phyloP scores from a whole-genome alignment of 1,140 invertebrate species.

The Drosophila lacteicornis region DNA sequence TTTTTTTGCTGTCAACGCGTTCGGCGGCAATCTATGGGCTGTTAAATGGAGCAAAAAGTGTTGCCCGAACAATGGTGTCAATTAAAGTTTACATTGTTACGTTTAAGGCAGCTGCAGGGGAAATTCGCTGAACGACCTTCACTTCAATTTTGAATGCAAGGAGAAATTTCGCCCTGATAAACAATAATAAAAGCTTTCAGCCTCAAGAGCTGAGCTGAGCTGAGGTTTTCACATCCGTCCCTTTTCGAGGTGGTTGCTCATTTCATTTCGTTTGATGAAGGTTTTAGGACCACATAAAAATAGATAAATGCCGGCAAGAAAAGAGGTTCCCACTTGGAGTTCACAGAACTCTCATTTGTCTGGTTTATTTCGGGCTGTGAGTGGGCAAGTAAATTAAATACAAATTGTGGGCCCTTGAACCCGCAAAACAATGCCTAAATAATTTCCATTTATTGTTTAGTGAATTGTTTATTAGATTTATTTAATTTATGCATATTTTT shows the following conservation, averaged over 20 bases:
- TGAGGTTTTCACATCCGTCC: constrained; percentile 33
- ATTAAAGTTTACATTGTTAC: constrained; percentile 83
- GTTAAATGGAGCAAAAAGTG: constrained; percentile 83
- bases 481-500: constrained; percentile 37
- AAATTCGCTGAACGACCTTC: constrained; percentile 52
- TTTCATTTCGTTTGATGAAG: constrained; percentile 65
- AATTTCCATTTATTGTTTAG: constrained; percentile 28
- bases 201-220: neutral
- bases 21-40: constrained; percentile 73
- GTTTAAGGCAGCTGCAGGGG: constrained; percentile 31
- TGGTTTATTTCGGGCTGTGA: constrained; percentile 36
- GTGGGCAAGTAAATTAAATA: constrained; percentile 25
- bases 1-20: constrained; percentile 66
- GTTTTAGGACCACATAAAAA: constrained; percentile 70
- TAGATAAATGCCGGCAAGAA: constrained; percentile 49
- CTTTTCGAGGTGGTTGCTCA: constrained; percentile 39
- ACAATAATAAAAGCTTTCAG: constrained; percentile 16
- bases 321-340: constrained; percentile 30
- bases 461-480: constrained; percentile 38
- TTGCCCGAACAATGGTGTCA: constrained; percentile 80
- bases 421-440: constrained; percentile 5
- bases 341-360: constrained; percentile 42
- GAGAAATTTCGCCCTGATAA: constrained; percentile 38
- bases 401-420: constrained; percentile 21
- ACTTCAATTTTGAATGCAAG: constrained; percentile 67